phyloP scores from a whole-genome alignment of 1,140 invertebrate genomes.

The Danaus melanippus region DNA sequence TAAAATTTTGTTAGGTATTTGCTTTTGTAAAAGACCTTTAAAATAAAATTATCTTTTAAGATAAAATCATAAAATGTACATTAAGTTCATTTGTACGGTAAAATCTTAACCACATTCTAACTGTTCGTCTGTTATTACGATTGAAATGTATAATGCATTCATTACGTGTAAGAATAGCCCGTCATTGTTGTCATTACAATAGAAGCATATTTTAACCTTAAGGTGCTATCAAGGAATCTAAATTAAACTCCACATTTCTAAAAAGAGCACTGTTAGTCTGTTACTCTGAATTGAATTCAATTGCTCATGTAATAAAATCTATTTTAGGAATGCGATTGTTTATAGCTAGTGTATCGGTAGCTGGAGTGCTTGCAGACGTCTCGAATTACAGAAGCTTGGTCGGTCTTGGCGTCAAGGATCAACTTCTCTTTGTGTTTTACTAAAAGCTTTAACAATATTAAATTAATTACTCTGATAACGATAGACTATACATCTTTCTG shows the following conservation, averaged over 20 bases:
- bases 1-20: no score
- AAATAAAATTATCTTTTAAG: no score
- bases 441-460: constrained; percentile 7
- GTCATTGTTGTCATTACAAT: constrained; percentile 22
- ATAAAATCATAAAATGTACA: no score
- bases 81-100: constrained; percentile 14
- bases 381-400: constrained; percentile 45
- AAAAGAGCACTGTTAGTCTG: constrained; percentile 30
- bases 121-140: constrained; percentile 30
- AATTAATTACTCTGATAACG: constrained; percentile 1
- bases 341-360: constrained; percentile 43
- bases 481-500: no score
- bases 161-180: constrained; percentile 21
- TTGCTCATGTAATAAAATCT: constrained; percentile 52
- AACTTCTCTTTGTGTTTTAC: constrained; percentile 18
- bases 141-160: constrained; percentile 7
- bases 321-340: constrained; percentile 51
- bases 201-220: constrained; percentile 21
- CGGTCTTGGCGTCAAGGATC: constrained; percentile 41
- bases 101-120: constrained; percentile 24
- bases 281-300: constrained; percentile 51
- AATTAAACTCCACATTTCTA: constrained; percentile 21
- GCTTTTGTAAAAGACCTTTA: no score
- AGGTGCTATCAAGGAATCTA: constrained; percentile 31
- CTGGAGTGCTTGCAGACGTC: constrained; percentile 43